These are phyloP conservation scores for Botrylloides violaceus DNA, from an alignment of 23 tunicate genomes.

Conservation along the genomic window DNA sequence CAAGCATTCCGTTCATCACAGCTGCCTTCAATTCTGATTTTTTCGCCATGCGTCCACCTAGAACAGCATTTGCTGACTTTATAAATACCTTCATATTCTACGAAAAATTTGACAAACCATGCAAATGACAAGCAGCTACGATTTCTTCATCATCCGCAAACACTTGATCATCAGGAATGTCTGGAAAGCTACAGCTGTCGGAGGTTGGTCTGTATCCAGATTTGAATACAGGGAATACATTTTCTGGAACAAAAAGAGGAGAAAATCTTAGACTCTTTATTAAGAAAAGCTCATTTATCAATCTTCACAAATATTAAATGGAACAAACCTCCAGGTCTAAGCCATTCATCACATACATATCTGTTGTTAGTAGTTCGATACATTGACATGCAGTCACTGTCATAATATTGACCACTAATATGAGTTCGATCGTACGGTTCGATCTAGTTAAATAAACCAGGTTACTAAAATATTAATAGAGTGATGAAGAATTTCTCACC, in stretches of 20 bases:
- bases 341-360: constrained; percentile 66
- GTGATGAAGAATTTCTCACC: constrained; percentile 28
- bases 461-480: no score
- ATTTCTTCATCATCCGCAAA: constrained; percentile 26
- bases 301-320: neutral
- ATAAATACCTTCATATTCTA: neutral
- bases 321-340: constrained; percentile 57
- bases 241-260: constrained; percentile 29
- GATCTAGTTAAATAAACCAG: no score
- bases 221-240: constrained; percentile 46
- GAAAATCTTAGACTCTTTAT: neutral
- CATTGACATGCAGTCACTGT: constrained; percentile 37
- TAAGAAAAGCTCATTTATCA: neutral
- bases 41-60: constrained; percentile 60
- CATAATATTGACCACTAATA: constrained; percentile 39
- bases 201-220: neutral
- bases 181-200: neutral
- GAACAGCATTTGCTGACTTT: neutral
- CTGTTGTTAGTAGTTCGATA: constrained; percentile 43
- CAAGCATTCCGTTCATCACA: constrained; percentile 34
- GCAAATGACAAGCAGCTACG: constrained; percentile 13
- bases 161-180: neutral
- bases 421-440: constrained; percentile 56
- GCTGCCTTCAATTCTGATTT: constrained; percentile 32
- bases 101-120: neutral